Evolutionary conservation across 2,797 vertebrate species (phyloP).

Genomic region (Xenops minutus): DNA sequence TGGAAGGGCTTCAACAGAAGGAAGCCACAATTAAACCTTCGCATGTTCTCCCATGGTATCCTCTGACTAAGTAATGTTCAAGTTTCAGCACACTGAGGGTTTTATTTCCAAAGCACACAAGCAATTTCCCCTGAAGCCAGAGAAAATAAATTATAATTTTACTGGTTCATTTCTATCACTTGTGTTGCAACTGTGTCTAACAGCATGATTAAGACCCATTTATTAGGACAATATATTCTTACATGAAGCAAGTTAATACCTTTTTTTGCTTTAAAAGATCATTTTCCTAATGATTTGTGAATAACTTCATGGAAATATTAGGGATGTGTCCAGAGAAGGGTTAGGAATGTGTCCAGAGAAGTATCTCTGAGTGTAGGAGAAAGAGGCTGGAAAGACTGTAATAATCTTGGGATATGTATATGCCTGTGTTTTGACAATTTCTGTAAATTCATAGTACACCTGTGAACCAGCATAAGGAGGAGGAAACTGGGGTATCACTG

Average conservation of each 20-base stretch:
- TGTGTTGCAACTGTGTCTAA: not conserved
- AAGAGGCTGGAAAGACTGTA: not conserved
- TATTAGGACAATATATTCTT: slow-evolving; percentile 20
- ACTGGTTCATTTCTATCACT: not conserved
- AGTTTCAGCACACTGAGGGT: not conserved
- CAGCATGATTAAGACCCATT: not conserved
- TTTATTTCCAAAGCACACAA: slow-evolving; percentile 42
- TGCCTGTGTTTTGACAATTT: not conserved
- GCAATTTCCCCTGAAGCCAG: not conserved
- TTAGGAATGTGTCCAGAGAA: not conserved
- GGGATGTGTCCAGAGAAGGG: not conserved
- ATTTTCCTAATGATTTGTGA: not conserved
- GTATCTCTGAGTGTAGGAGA: not conserved
- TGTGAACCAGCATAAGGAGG: not conserved
- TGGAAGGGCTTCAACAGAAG: not conserved
- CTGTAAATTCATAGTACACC: not conserved
- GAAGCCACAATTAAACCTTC: not conserved
- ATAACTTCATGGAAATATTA: not conserved
- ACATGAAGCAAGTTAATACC: not conserved
- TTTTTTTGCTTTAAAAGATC: not conserved
- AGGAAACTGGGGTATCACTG: not conserved
- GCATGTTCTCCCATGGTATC: not conserved
- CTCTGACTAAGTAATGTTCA: not conserved
- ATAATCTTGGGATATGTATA: not conserved
- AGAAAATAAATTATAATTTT: slow-evolving; percentile 21